These are phyloP conservation scores for Notodonta dromedarius DNA, from an alignment of 2,888 invertebrate genomes.

Conservation along the genomic window DNA sequence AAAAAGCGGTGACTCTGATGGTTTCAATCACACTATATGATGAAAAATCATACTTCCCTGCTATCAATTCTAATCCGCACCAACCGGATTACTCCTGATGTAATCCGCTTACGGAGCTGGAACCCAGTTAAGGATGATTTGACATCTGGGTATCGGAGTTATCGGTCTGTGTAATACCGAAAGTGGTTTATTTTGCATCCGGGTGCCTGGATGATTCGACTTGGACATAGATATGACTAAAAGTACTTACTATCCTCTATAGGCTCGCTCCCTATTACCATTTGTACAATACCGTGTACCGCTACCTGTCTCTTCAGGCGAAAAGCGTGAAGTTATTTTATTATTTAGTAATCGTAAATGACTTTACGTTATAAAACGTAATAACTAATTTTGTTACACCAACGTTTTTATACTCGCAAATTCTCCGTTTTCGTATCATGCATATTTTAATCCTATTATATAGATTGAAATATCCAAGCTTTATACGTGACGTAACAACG, in stretches of 20 bases:
- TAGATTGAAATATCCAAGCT: not conserved
- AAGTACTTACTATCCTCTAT: not conserved
- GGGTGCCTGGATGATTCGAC: not conserved
- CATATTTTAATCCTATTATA: slow-evolving; percentile 1
- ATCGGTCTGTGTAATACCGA: slow-evolving; percentile 20
- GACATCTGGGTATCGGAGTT: slow-evolving; percentile 15
- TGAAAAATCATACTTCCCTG: too few relatives aligned
- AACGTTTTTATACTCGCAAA: not conserved
- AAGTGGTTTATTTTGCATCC: slow-evolving; percentile 8
- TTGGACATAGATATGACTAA: not conserved
- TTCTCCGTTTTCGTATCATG: not conserved
- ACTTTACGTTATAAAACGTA: too few relatives aligned
- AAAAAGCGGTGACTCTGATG: too few relatives aligned
- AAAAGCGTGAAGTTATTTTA: too few relatives aligned
- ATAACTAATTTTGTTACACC: too few relatives aligned
- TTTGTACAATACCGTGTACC: too few relatives aligned
- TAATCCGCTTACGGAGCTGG: slow-evolving; percentile 32
- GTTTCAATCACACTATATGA: too few relatives aligned
- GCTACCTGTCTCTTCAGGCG: too few relatives aligned
- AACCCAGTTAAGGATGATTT: slow-evolving; percentile 26
- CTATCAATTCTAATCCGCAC: slow-evolving; percentile 10
- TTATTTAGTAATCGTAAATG: too few relatives aligned
- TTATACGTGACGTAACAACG: not conserved
- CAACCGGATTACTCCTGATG: slow-evolving; percentile 26
- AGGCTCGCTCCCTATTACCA: too few relatives aligned